These are phyloP conservation scores for Xiphias gladius DNA, from an alignment of 2,113 vertebrate genomes.

Conservation along the genomic window DNA sequence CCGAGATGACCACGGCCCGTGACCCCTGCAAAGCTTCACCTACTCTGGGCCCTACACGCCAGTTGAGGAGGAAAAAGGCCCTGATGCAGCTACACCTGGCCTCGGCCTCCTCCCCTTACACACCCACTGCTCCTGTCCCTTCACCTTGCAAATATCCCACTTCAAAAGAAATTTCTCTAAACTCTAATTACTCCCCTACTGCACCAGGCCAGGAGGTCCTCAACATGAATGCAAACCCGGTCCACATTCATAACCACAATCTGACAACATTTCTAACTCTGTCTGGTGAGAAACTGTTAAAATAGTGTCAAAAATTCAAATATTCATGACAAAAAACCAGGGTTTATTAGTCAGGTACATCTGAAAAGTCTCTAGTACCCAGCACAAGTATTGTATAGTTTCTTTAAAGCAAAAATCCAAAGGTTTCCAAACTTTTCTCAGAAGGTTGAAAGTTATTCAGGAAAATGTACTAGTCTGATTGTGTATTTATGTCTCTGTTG, in stretches of 20 bases:
- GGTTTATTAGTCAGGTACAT: background rate
- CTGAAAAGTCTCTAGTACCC: background rate
- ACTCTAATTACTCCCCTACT: background rate
- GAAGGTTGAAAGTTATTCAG: background rate
- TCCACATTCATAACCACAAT: conserved; percentile 20
- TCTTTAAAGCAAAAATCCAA: too few species aligned
- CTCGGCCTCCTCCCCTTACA: background rate
- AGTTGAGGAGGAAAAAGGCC: conserved; percentile 82
- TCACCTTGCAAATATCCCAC: conserved; percentile 3
- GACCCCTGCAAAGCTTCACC: conserved; percentile 24
- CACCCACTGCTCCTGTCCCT: background rate
- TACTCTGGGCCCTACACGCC: conserved; percentile 37
- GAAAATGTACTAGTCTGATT: background rate
- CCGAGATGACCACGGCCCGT: conserved; percentile 5
- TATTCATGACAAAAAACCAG: background rate
- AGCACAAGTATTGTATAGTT: background rate
- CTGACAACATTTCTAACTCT: conserved; percentile 66
- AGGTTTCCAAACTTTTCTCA: background rate
- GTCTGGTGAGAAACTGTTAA: conserved; percentile 66
- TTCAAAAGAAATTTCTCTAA: conserved; percentile 15
- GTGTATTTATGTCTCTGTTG: background rate
- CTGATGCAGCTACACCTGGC: conserved; percentile 71
- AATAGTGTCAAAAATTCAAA: background rate
- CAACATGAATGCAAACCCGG: background rate
- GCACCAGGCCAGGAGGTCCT: background rate